Conservation (phyloP, 2,113 vertebrate species). For the Ramphastos sulfuratus region DNA sequence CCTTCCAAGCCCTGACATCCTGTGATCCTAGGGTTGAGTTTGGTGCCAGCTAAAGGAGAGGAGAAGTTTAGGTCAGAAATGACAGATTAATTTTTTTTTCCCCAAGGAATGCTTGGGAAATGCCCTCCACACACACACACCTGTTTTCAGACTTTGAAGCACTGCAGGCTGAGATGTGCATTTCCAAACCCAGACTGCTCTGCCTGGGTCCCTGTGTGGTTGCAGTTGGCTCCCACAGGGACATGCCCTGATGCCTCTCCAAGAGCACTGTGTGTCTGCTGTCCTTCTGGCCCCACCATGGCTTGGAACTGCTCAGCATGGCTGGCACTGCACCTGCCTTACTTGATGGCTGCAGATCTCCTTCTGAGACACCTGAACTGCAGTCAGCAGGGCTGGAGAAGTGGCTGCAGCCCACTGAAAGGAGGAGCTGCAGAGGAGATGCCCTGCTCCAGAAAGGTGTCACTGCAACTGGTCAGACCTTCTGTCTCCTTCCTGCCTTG, state of each 20-base stretch:
- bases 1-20: no score
- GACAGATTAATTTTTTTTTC: neutral
- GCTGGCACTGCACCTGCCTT: neutral
- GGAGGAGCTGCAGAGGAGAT: accelerated
- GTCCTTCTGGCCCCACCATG: accelerated
- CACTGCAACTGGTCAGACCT: neutral
- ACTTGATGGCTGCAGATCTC: neutral
- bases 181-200: neutral
- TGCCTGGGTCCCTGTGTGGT: neutral
- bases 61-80: neutral
- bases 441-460: neutral
- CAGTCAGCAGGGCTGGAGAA: neutral
- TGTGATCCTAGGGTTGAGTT: neutral
- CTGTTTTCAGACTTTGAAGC: neutral
- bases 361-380: neutral
- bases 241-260: neutral
- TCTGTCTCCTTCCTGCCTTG: constrained; percentile 34
- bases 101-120: neutral
- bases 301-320: neutral
- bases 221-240: neutral
- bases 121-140: no score
- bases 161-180: neutral
- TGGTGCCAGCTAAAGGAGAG: neutral
- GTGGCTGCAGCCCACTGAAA: accelerated
- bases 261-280: neutral